phyloP scores from a whole-genome alignment of 2,113 vertebrate species.

The Lontra canadensis region DNA sequence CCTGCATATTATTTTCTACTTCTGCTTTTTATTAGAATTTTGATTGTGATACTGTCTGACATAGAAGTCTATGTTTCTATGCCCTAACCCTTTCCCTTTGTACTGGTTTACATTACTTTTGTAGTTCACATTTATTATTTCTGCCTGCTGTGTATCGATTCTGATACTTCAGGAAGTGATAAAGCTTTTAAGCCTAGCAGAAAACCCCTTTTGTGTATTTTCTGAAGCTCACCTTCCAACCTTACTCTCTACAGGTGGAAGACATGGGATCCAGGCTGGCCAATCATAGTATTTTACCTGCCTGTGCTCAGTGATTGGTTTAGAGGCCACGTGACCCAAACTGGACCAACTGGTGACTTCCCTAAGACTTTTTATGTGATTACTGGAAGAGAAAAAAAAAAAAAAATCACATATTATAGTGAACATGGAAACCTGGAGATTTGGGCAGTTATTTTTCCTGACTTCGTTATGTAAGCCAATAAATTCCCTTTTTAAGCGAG shows the following conservation, averaged over 20 bases:
- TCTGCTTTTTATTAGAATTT: slow-evolving; percentile 21
- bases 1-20: background rate
- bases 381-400: background rate
- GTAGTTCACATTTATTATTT: background rate
- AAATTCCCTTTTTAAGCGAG: background rate
- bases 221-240: background rate
- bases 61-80: background rate
- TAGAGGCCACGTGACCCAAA: background rate
- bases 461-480: background rate
- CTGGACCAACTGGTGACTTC: background rate
- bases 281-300: background rate
- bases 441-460: background rate
- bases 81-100: background rate
- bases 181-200: background rate
- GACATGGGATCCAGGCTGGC: background rate
- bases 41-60: slow-evolving; percentile 8
- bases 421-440: background rate
- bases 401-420: background rate
- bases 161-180: background rate
- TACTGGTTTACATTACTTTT: background rate
- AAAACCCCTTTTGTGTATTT: background rate
- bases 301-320: background rate
- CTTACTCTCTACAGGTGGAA: background rate
- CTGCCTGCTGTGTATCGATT: background rate
- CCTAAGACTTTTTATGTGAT: background rate